These are phyloP conservation scores for Blastomussa wellsi DNA, from an alignment of 92 coral and sea anemone genomes.

Conservation along the genomic window DNA sequence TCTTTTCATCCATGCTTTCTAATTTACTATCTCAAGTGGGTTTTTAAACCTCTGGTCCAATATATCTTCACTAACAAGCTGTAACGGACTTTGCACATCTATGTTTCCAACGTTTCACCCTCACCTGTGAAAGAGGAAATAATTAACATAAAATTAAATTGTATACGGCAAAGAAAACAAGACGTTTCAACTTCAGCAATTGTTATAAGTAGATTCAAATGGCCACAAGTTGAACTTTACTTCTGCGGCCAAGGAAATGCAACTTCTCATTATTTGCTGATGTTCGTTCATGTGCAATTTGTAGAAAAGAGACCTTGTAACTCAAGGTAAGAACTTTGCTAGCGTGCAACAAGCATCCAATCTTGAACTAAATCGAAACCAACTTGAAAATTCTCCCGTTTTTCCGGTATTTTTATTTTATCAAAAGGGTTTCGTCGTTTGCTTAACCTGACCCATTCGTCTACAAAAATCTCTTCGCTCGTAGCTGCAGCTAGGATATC, in stretches of 20 bases:
- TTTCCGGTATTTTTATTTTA: background rate
- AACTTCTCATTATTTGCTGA: background rate
- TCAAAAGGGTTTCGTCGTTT: background rate
- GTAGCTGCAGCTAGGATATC: background rate
- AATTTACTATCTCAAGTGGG: background rate
- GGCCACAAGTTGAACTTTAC: background rate
- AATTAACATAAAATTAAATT: slow-evolving; percentile 1
- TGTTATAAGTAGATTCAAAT: background rate
- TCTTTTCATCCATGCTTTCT: background rate
- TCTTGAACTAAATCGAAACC: background rate
- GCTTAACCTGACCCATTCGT: background rate
- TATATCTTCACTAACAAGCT: background rate
- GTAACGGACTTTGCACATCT: background rate
- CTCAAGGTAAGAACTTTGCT: background rate
- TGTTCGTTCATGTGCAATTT: background rate
- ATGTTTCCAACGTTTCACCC: background rate
- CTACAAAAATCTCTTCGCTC: background rate
- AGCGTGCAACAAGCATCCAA: background rate
- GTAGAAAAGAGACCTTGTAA: no score
- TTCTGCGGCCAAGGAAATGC: background rate
- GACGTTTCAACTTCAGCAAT: no score
- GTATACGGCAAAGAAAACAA: background rate
- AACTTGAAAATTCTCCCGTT: background rate
- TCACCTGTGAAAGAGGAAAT: slow-evolving; percentile 11
- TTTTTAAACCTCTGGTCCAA: background rate